Evolutionary conservation across 1,140 invertebrate genomes (phyloP).

Genomic region (Diuraphis noxia): DNA sequence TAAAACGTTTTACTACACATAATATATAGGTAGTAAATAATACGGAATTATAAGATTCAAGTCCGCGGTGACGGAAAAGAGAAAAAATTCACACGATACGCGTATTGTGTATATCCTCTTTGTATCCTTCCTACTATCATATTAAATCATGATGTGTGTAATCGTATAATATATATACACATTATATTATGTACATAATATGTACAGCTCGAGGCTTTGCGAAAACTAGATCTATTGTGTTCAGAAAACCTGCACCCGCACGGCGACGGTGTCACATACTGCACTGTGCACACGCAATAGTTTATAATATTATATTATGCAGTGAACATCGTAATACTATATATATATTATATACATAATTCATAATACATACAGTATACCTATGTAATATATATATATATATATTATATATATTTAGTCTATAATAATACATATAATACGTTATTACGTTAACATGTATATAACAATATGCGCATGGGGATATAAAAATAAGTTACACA

Average conservation of each 20-base stretch:
- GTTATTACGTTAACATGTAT: too few species aligned
- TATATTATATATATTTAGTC: too few species aligned
- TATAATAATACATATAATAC: too few species aligned
- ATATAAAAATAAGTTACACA: neutral
- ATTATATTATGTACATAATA: neutral
- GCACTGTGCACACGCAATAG: neutral
- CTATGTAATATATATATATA: too few species aligned
- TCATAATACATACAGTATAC: too few species aligned
- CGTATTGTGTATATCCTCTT: neutral
- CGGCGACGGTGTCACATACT: neutral
- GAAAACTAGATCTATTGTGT: conserved; percentile 3
- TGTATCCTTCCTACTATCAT: neutral
- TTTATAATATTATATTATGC: conserved; percentile 4
- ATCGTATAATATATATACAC: too few species aligned
- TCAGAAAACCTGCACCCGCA: neutral
- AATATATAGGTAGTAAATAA: neutral
- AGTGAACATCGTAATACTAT: neutral
- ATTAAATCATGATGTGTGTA: too few species aligned
- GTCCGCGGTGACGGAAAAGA: neutral
- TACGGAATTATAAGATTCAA: neutral
- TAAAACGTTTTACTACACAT: too few species aligned
- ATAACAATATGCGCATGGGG: neutral
- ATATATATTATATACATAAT: neutral
- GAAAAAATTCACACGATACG: neutral
- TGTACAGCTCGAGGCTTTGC: neutral